phyloP scores from a whole-genome alignment of 64 coral and sea anemone genomes.

The Catalaphyllia jardinei region DNA sequence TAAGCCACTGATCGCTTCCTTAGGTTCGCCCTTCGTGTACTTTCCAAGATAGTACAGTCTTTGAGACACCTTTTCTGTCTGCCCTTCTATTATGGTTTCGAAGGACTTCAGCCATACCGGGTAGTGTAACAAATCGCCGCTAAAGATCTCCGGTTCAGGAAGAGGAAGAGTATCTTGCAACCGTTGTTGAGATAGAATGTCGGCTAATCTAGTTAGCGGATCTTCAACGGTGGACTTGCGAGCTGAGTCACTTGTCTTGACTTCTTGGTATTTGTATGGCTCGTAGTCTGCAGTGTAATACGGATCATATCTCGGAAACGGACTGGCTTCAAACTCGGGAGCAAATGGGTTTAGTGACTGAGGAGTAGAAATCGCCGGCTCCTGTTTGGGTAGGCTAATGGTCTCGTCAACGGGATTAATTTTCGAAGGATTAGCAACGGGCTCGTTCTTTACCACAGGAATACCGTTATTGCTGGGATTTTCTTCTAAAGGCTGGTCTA shows the following conservation, averaged over 20 bases:
- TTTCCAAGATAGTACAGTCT: slow-evolving; percentile 41
- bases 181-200: too few relatives aligned
- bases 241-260: slow-evolving; percentile 2
- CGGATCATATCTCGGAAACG: not conserved
- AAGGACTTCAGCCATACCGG: slow-evolving; percentile 34
- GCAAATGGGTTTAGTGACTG: not conserved
- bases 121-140: not conserved
- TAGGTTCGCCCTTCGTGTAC: slow-evolving; percentile 52
- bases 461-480: not conserved
- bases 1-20: slow-evolving; percentile 53
- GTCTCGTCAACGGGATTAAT: not conserved
- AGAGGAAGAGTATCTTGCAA: slow-evolving; percentile 26
- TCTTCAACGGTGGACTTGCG: not conserved
- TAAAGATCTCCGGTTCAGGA: slow-evolving; percentile 37
- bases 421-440: not conserved
- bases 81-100: slow-evolving; percentile 28
- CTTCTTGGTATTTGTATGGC: not conserved
- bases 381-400: not conserved
- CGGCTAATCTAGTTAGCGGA: slow-evolving; percentile 16
- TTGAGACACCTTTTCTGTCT: slow-evolving; percentile 30
- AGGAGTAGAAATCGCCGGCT: not conserved
- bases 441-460: slow-evolving; percentile 3
- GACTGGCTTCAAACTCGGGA: not conserved
- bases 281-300: not conserved
- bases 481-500: not conserved